Percentiles rank a stretch among this genome's conserved stretches.
Conservation (phyloP, 1,140 invertebrate species). For the Pachypsylla venusta region DNA sequence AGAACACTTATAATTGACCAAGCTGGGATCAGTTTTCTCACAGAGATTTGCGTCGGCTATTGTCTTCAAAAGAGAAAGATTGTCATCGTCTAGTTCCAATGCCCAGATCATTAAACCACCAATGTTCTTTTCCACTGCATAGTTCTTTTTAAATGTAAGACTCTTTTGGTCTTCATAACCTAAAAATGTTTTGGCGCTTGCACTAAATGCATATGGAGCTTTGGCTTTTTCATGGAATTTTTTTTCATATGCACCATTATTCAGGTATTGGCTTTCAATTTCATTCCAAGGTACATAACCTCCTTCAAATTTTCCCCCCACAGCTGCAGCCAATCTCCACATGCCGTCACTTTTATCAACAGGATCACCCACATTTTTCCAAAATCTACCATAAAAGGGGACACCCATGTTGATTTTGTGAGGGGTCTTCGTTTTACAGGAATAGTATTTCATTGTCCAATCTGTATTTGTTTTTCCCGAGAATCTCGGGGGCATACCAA, state of each 20-base stretch:
- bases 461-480: slow-evolving; percentile 21
- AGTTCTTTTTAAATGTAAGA: slow-evolving; percentile 16
- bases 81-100: slow-evolving; percentile 18
- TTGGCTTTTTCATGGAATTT: slow-evolving; percentile 18
- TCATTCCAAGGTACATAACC: slow-evolving; percentile 16
- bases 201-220: slow-evolving; percentile 17
- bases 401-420: slow-evolving; percentile 20
- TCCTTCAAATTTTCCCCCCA: slow-evolving; percentile 18
- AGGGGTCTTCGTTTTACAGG: slow-evolving; percentile 16
- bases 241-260: slow-evolving; percentile 11
- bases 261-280: slow-evolving; percentile 12
- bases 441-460: slow-evolving; percentile 21
- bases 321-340: slow-evolving; percentile 15
- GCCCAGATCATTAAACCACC: slow-evolving; percentile 21
- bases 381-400: slow-evolving; percentile 21
- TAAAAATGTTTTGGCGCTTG: slow-evolving; percentile 15
- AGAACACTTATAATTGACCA: slow-evolving; percentile 19
- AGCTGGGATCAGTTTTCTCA: slow-evolving; percentile 11
- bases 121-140: slow-evolving; percentile 18
- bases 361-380: slow-evolving; percentile 17
- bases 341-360: slow-evolving; percentile 16
- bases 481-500: slow-evolving; percentile 17
- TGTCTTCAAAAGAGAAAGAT: slow-evolving; percentile 16
- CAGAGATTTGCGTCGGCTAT: slow-evolving; percentile 12
- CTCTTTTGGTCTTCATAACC: slow-evolving; percentile 19